phyloP scores from a whole-genome alignment of 2,113 vertebrate genomes.

The Pseudopipra pipra region DNA sequence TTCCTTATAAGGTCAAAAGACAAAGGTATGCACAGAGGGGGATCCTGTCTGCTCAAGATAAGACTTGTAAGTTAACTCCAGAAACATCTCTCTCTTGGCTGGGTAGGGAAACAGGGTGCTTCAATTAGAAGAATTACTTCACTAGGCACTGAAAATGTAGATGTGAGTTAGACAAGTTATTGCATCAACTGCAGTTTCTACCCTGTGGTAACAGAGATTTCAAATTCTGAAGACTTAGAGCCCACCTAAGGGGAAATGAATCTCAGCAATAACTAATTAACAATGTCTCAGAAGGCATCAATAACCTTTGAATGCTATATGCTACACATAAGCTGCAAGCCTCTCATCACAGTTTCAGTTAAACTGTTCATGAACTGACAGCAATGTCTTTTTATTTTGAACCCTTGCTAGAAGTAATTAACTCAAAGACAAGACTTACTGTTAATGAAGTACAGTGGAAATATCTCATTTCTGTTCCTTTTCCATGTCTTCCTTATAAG shows the following conservation, averaged over 20 bases:
- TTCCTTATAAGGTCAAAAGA: conserved; percentile 43
- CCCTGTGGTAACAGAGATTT: not conserved
- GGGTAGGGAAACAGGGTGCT: not conserved
- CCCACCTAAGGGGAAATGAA: not conserved
- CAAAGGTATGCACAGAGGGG: not conserved
- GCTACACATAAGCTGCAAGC: not conserved
- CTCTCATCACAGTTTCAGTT: not conserved
- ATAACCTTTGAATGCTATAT: conserved; percentile 14
- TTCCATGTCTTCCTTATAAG: not conserved
- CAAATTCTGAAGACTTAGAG: not conserved
- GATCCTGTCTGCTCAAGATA: conserved; percentile 18
- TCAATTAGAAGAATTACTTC: not conserved
- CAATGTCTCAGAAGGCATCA: not conserved
- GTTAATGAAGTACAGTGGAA: not conserved
- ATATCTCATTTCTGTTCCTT: not conserved
- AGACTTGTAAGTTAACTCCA: not conserved
- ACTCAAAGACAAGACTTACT: not conserved
- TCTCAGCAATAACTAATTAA: not conserved
- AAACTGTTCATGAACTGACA: not conserved
- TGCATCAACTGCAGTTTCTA: not conserved
- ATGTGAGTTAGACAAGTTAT: not conserved
- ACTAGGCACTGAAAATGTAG: not conserved
- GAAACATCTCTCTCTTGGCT: not conserved
- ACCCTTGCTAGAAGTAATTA: not conserved
- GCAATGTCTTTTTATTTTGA: not conserved